Conservation (phyloP, 2,113 vertebrate genomes). For the Danionella cerebrum region DNA sequence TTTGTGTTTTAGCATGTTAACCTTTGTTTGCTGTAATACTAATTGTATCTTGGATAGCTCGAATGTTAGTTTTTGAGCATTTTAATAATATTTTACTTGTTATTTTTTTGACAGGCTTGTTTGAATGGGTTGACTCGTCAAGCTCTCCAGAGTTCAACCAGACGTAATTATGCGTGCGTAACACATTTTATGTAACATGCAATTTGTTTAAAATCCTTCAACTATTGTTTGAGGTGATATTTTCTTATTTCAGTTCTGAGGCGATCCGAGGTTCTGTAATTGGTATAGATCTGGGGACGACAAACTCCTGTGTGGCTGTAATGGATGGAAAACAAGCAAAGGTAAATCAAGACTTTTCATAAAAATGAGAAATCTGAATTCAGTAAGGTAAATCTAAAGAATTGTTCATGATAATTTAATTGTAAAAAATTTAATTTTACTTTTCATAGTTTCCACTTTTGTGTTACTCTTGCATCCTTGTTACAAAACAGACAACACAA, state of each 20-base stretch:
- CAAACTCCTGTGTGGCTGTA: slow-evolving; percentile 97
- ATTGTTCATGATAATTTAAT: no score
- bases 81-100: neutral
- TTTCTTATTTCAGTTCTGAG: slow-evolving; percentile 76
- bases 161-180: slow-evolving; percentile 85
- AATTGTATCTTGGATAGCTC: no score
- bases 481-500: no score
- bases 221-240: neutral
- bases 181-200: no score
- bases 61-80: no score
- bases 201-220: neutral
- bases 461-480: no score
- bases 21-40: no score
- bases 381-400: no score
- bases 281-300: slow-evolving; percentile 95
- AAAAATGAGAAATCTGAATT: no score
- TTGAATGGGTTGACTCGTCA: slow-evolving; percentile 78
- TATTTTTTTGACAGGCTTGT: slow-evolving; percentile 62
- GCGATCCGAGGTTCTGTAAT: slow-evolving; percentile 91
- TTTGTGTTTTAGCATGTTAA: no score
- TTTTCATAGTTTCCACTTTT: no score
- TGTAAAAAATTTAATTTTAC: no score
- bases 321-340: slow-evolving; percentile 99
- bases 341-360: slow-evolving; percentile 63
- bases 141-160: slow-evolving; percentile 66